Evolutionary conservation across 2,888 invertebrate genomes (phyloP).

Genomic region (Gastrophysa polygoni): DNA sequence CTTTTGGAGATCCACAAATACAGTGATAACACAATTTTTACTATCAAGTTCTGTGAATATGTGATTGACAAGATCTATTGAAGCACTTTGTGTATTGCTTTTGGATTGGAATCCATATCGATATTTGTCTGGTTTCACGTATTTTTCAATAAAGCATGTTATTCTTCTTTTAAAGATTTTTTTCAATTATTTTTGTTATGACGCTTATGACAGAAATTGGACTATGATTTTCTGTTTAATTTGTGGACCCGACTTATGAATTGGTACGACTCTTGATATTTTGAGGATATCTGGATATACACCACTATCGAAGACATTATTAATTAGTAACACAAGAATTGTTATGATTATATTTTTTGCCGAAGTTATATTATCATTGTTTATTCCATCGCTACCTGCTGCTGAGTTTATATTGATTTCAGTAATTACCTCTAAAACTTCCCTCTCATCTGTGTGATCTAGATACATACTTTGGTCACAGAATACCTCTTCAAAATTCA

Average conservation of each 20-base stretch:
- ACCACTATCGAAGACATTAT: not conserved
- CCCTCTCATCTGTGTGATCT: not conserved
- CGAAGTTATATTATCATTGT: not conserved
- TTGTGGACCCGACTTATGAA: not conserved
- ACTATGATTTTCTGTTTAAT: not conserved
- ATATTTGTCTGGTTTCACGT: not conserved
- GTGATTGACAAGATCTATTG: not conserved
- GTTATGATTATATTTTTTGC: not conserved
- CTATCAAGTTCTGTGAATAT: not conserved
- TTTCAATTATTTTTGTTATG: not conserved
- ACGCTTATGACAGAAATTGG: not conserved
- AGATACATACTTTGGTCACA: no score
- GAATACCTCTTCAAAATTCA: no score
- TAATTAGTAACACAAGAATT: not conserved
- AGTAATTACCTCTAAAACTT: not conserved
- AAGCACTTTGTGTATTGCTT: not conserved
- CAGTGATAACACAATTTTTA: not conserved
- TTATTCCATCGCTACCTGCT: not conserved
- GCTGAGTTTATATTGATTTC: not conserved
- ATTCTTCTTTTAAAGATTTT: not conserved
- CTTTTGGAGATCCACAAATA: not conserved
- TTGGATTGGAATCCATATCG: not conserved
- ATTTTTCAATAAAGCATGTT: not conserved
- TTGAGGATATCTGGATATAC: not conserved
- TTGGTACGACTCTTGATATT: constrained; percentile 3